phyloP scores from a whole-genome alignment of 30 jellyfish, hydroid and myxozoan genomes.

The Cassiopea andromeda region DNA sequence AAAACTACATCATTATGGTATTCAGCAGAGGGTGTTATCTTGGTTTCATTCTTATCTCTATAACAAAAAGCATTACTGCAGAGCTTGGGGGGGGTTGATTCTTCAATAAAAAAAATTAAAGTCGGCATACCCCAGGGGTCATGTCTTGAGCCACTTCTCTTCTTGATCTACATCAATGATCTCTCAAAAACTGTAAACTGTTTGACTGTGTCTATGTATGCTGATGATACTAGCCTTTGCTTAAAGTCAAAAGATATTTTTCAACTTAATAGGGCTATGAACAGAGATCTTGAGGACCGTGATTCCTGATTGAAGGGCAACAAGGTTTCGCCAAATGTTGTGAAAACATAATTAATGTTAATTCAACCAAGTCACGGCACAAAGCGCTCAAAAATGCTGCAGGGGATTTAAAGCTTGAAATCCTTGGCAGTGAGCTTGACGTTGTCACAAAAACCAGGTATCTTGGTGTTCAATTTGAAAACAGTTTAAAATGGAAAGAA shows the following conservation, averaged over 20 bases:
- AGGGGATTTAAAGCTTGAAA: neutral
- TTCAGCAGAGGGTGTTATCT: too few relatives aligned
- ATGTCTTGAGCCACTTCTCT: neutral
- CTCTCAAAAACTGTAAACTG: neutral
- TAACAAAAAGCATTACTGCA: neutral
- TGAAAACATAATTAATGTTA: neutral
- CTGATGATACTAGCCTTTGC: slow-evolving; percentile 16
- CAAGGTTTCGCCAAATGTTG: neutral
- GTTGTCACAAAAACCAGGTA: neutral
- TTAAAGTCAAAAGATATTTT: neutral
- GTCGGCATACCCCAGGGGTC: neutral
- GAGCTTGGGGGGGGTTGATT: neutral
- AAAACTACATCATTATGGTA: too few relatives aligned
- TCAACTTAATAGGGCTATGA: neutral
- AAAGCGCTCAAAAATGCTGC: neutral
- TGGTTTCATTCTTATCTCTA: too few relatives aligned
- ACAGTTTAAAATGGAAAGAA: slow-evolving; percentile 2
- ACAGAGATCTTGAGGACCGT: neutral
- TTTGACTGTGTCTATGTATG: slow-evolving; percentile 3
- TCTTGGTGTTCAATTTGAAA: neutral
- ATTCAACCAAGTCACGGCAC: slow-evolving; percentile 2
- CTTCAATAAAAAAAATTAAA: neutral
- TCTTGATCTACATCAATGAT: neutral
- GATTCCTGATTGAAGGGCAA: slow-evolving; percentile 3
- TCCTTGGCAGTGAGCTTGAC: slow-evolving; percentile 11